Conservation (phyloP, 2,113 vertebrate species). For the Puntigrus tetrazona region DNA sequence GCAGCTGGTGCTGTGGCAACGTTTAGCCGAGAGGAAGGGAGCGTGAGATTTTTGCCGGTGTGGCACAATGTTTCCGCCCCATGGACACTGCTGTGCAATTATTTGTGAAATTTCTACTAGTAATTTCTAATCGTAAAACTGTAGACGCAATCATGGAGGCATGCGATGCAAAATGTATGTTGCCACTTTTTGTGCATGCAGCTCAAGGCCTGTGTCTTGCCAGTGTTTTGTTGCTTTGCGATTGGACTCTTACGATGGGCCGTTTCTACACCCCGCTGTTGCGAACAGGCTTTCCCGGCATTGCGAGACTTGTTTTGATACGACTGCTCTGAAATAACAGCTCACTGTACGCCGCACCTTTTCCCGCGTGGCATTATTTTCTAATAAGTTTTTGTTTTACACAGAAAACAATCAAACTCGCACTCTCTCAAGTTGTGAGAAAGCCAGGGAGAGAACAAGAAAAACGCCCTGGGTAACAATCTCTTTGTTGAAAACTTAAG, state of each 20-base stretch:
- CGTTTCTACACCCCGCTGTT: not conserved
- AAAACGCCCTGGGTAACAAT: slow-evolving; percentile 47
- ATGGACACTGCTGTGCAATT: slow-evolving; percentile 47
- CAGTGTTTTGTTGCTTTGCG: not conserved
- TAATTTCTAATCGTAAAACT: slow-evolving; percentile 46
- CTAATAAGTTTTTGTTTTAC: slow-evolving; percentile 37
- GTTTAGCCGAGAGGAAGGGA: slow-evolving; percentile 62
- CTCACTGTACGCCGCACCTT: slow-evolving; percentile 20
- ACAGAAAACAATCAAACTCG: slow-evolving; percentile 41
- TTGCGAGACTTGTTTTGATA: slow-evolving; percentile 12
- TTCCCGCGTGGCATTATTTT: slow-evolving; percentile 14
- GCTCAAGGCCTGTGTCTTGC: not conserved
- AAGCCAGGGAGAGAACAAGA: slow-evolving; percentile 31
- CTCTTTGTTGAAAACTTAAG: slow-evolving; percentile 51
- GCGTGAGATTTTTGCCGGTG: slow-evolving; percentile 60
- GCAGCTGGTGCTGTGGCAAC: slow-evolving; percentile 68
- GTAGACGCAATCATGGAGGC: not conserved
- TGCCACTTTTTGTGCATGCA: not conserved
- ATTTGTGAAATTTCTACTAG: slow-evolving; percentile 61
- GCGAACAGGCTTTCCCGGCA: not conserved
- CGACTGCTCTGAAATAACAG: slow-evolving; percentile 15
- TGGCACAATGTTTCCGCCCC: slow-evolving; percentile 59
- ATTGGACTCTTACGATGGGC: slow-evolving; percentile 13
- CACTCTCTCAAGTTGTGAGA: slow-evolving; percentile 13
- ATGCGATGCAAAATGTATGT: not conserved